These are phyloP conservation scores for Timandra comae DNA, from an alignment of 2,888 invertebrate species.

Conservation along the genomic window DNA sequence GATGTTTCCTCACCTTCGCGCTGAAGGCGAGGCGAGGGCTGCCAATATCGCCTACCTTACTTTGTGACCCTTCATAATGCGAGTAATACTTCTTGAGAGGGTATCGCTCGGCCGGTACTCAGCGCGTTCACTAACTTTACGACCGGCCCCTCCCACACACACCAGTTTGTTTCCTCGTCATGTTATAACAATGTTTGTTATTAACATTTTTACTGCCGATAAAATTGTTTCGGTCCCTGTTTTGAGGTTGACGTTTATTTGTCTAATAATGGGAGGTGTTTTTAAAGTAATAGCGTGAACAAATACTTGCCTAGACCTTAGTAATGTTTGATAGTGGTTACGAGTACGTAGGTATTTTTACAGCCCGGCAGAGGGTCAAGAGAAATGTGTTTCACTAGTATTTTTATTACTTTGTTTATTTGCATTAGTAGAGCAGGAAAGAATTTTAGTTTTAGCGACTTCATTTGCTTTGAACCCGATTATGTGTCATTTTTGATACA, in stretches of 20 bases:
- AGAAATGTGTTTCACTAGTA: too few species aligned
- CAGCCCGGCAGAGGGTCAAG: too few species aligned
- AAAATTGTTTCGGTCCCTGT: conserved; percentile 29
- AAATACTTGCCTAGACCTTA: too few species aligned
- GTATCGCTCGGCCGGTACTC: conserved; percentile 52
- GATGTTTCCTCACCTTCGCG: conserved; percentile 73
- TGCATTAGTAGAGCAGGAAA: too few species aligned
- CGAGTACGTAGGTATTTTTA: too few species aligned
- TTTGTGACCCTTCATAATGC: conserved; percentile 75
- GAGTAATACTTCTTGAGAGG: conserved; percentile 72
- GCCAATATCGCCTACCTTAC: conserved; percentile 71
- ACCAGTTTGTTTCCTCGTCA: conserved; percentile 48
- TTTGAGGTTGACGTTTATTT: conserved; percentile 25
- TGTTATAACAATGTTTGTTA: conserved; percentile 42
- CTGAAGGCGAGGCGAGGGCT: conserved; percentile 58
- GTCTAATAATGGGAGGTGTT: conserved; percentile 15
- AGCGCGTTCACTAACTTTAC: conserved; percentile 57
- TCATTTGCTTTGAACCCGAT: too few species aligned
- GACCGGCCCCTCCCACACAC: conserved; percentile 35
- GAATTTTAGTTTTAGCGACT: too few species aligned
- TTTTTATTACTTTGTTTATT: too few species aligned
- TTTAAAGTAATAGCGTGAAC: too few species aligned
- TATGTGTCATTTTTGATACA: too few species aligned
- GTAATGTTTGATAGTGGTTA: too few species aligned
- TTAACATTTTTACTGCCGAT: conserved; percentile 45